A percentile compares a stretch with the other conserved stretches of the same genome.
phyloP scores from a whole-genome alignment of 2,113 vertebrate genomes.

The Microtus oregoni region DNA sequence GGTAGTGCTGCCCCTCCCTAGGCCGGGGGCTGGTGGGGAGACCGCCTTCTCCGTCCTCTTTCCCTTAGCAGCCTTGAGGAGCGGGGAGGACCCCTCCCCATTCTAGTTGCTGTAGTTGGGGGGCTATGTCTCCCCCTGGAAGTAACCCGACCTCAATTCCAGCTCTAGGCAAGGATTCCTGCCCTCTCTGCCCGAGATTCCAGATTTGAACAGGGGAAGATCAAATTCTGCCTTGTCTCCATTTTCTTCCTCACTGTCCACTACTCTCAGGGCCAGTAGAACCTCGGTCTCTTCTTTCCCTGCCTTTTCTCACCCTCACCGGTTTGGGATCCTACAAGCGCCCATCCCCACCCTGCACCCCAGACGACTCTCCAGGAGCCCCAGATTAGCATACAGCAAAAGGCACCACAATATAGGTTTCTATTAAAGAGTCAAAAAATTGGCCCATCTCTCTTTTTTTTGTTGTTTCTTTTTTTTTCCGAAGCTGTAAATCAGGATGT shows the following conservation, averaged over 20 bases:
- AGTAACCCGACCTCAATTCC: conserved; percentile 1
- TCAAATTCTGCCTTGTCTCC: not conserved
- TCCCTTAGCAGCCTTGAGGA: conserved; percentile 63
- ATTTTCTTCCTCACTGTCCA: not conserved
- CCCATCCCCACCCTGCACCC: not conserved
- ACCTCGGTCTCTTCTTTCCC: not conserved
- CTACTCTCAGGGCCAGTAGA: not conserved
- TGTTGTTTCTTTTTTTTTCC: conserved; percentile 79
- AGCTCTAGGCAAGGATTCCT: conserved; percentile 51
- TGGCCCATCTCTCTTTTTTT: conserved; percentile 95
- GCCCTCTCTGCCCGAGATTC: not conserved
- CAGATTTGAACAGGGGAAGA: not conserved
- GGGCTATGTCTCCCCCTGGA: conserved; percentile 16
- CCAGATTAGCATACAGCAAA: conserved; percentile 97
- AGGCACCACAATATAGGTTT: conserved; percentile 99
- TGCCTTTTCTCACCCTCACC: not conserved
- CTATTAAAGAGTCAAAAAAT: conserved; percentile 99
- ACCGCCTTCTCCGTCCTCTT: conserved; percentile 30
- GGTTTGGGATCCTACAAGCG: conserved; percentile 4
- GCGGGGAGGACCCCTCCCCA: conserved; percentile 58
- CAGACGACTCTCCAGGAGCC: conserved; percentile 79
- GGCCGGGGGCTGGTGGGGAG: conserved; percentile 35
- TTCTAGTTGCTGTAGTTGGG: conserved; percentile 69
- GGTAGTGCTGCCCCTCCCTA: conserved; percentile 68
- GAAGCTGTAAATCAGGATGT: conserved; percentile 99